Percentiles rank a stretch among this genome's conserved stretches.
Conservation (phyloP, 2,113 vertebrate species). For the Machaerirhynchus nigripectus region DNA sequence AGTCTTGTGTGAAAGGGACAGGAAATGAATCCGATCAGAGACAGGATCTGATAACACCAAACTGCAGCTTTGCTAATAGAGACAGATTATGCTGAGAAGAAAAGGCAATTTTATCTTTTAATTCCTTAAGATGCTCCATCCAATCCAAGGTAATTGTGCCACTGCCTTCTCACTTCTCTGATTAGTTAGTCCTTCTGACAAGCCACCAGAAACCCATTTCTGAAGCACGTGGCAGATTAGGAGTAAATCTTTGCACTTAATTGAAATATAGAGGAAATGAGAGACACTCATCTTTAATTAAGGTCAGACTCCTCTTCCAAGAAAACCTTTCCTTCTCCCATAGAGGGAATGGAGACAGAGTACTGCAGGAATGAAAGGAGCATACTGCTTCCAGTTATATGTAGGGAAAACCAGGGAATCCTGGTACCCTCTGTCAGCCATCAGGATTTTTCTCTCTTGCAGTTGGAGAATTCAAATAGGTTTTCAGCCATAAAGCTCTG, state of each 20-base stretch:
- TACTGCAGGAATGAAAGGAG: background rate
- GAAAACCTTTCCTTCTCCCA: background rate
- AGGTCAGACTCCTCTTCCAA: background rate
- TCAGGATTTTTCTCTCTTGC: background rate
- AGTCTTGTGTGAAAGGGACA: background rate
- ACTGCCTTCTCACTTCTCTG: background rate
- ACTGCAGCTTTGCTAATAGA: background rate
- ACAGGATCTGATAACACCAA: background rate
- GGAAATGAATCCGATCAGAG: background rate
- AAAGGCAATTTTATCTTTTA: conserved; percentile 21
- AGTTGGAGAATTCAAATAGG: background rate
- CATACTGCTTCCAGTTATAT: background rate
- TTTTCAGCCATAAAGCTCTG: background rate
- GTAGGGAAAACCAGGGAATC: background rate
- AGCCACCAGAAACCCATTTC: background rate
- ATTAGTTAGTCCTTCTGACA: background rate
- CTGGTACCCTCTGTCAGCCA: background rate
- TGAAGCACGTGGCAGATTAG: background rate
- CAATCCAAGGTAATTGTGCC: background rate
- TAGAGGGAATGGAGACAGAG: background rate
- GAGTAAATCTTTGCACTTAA: conserved; percentile 1
- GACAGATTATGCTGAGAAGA: background rate
- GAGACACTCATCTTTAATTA: background rate
- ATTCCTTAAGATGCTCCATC: conserved; percentile 17
- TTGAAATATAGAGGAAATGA: background rate